Percentiles rank a stretch among this genome's conserved stretches.
These are phyloP conservation scores for Serinus canaria DNA, from an alignment of 2,113 vertebrate species.

Conservation along the genomic window DNA sequence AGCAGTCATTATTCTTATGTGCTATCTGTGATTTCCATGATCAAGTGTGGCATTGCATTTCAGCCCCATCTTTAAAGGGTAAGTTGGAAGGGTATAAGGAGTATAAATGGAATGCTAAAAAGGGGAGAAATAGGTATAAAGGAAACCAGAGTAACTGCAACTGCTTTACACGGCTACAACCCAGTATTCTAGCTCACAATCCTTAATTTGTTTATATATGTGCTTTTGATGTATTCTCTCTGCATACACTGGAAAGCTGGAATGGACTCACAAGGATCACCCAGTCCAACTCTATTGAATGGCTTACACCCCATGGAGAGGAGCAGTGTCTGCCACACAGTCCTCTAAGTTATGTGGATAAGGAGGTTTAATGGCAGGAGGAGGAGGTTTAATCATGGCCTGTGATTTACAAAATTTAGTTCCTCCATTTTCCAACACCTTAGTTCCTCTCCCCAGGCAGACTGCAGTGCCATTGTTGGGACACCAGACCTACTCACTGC, in stretches of 20 bases:
- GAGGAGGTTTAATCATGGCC: not conserved
- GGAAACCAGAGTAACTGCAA: not conserved
- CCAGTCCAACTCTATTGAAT: not conserved
- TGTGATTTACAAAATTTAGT: not conserved
- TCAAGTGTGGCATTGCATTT: not conserved
- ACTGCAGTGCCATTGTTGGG: rapidly evolving
- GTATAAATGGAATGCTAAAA: not conserved
- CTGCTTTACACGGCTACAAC: not conserved
- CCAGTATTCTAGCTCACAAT: not conserved
- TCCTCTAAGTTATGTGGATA: not conserved
- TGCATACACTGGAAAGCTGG: not conserved
- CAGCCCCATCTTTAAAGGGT: not conserved
- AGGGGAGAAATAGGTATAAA: not conserved
- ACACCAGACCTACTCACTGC: not conserved
- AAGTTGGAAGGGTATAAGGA: not conserved
- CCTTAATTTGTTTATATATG: not conserved
- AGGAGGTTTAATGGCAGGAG: not conserved
- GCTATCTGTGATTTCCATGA: not conserved
- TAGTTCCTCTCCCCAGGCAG: not conserved
- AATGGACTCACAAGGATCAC: not conserved
- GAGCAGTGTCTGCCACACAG: not conserved
- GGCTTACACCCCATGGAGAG: not conserved
- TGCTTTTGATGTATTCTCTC: not conserved
- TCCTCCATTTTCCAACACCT: not conserved
- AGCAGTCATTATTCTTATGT: not conserved